Percentiles rank a stretch among this genome's conserved stretches.
phyloP scores from a whole-genome alignment of 2,113 vertebrate genomes.

The Leucosticte australis region DNA sequence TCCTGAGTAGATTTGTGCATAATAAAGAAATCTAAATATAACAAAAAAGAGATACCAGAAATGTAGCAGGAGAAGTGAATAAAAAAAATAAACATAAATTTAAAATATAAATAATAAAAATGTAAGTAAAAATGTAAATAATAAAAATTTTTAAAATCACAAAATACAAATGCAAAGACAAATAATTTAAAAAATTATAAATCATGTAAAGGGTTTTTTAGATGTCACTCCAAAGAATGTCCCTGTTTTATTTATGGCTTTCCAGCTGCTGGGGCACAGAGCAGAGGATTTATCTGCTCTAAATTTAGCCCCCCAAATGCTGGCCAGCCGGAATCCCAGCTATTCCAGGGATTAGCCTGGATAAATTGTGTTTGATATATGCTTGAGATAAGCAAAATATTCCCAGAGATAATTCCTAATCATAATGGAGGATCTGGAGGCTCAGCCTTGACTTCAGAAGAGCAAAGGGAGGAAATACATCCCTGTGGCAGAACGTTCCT shows the following conservation, averaged over 20 bases:
- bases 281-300: not conserved
- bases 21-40: not conserved
- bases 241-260: not conserved
- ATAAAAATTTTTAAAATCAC: not conserved
- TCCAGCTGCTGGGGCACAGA: not conserved
- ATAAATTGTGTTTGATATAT: not conserved
- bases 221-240: not conserved
- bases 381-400: not conserved
- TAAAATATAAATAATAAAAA: not conserved
- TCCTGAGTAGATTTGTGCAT: accelerated
- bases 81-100: not conserved
- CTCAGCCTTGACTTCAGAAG: not conserved
- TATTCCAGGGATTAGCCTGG: slow-evolving; percentile 14
- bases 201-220: not conserved
- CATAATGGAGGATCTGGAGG: not conserved
- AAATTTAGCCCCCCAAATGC: not conserved
- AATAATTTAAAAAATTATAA: not conserved
- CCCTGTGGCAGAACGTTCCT: not conserved
- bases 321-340: slow-evolving; percentile 4
- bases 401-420: not conserved
- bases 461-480: not conserved
- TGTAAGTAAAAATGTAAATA: not conserved
- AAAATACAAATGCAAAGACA: not conserved
- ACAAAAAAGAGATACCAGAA: accelerated
- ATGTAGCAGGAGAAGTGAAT: not conserved